Conservation (phyloP, 2,888 invertebrate genomes). For the Ypsolopha sequella region DNA sequence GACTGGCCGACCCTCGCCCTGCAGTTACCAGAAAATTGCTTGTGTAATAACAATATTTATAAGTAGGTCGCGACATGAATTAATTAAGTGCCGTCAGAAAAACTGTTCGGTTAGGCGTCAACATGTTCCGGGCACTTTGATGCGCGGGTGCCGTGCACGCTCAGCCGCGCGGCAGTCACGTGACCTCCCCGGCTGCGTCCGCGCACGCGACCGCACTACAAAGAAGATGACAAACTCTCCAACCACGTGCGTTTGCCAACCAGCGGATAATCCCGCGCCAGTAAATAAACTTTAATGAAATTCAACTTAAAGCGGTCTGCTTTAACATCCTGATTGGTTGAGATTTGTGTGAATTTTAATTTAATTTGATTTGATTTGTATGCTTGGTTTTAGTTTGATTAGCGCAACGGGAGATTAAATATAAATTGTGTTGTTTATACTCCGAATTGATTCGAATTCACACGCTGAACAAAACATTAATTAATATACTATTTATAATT, state of each 20-base stretch:
- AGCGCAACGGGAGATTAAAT: too few species aligned
- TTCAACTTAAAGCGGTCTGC: background rate
- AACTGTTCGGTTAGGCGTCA: slow-evolving; percentile 17
- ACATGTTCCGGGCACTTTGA: slow-evolving; percentile 52
- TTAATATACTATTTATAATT: too few species aligned
- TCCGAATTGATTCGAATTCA: too few species aligned
- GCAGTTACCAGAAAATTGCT: background rate
- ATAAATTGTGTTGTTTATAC: too few species aligned
- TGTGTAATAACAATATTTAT: slow-evolving; percentile 22
- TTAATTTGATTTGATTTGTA: background rate
- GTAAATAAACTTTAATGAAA: background rate
- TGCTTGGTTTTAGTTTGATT: background rate
- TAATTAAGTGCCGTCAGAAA: slow-evolving; percentile 61
- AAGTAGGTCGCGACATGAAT: slow-evolving; percentile 40
- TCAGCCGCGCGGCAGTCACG: slow-evolving; percentile 29
- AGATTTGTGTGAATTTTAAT: background rate
- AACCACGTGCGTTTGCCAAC: background rate
- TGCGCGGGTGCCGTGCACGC: slow-evolving; percentile 19
- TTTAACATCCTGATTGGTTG: background rate
- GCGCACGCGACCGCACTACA: slow-evolving; percentile 24
- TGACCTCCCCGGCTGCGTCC: slow-evolving; percentile 23
- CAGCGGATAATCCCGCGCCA: background rate
- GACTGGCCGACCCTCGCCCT: too few species aligned
- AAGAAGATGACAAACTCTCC: background rate
- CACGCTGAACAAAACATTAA: too few species aligned